Conservation (phyloP, 2,113 vertebrate species). For the Typhlomys cinereus region DNA sequence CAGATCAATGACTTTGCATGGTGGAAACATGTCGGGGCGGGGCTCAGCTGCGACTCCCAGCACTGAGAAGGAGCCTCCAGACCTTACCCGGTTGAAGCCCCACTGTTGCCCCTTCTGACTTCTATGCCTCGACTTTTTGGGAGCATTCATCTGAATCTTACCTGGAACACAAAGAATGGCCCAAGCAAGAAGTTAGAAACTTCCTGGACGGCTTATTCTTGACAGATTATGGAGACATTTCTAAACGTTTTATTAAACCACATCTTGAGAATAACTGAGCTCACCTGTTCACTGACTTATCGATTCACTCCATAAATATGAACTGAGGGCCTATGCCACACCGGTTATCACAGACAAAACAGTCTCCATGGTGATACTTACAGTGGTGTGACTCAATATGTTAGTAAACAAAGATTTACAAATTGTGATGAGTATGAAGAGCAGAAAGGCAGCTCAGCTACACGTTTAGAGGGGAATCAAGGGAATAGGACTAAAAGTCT, state of each 20-base stretch:
- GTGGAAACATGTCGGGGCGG: conserved; percentile 77
- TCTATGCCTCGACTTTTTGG: conserved; percentile 58
- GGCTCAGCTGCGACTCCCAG: conserved; percentile 30
- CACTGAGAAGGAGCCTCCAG: conserved; percentile 77
- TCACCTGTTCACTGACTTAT: background rate
- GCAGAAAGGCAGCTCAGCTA: background rate
- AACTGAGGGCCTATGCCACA: background rate
- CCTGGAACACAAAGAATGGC: conserved; percentile 58
- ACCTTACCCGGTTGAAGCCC: conserved; percentile 77
- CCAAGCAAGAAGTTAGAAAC: background rate
- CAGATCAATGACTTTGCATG: conserved; percentile 83
- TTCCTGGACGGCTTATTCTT: background rate
- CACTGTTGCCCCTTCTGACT: conserved; percentile 46
- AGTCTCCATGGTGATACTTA: background rate
- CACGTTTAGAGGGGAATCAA: background rate
- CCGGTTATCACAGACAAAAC: background rate
- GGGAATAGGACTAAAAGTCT: background rate
- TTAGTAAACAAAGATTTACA: conserved; percentile 21
- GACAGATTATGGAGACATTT: background rate
- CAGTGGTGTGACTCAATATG: background rate
- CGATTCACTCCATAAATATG: background rate
- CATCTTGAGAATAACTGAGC: conserved; percentile 7
- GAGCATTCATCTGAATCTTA: conserved; percentile 82
- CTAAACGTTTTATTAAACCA: background rate
- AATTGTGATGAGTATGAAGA: background rate